A percentile compares a stretch with the other conserved stretches of the same genome.
Evolutionary conservation across 2,113 vertebrate species (phyloP).

Genomic region (Mobula birostris): DNA sequence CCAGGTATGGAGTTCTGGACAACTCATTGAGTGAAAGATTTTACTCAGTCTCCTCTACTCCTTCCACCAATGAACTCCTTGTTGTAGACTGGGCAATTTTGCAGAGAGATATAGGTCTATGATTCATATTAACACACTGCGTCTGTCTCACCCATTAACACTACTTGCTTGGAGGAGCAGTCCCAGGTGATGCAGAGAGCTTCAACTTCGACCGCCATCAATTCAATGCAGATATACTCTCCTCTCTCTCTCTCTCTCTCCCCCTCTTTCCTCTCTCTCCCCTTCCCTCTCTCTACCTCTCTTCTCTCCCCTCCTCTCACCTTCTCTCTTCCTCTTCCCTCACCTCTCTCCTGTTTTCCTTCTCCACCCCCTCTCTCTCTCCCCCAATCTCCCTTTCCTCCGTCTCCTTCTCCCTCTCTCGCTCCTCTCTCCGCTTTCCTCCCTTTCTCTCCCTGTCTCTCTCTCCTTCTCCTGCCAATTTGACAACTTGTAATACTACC

Average conservation of each 20-base stretch:
- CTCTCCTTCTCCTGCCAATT: neutral
- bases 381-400: too few species aligned
- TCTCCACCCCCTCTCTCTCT: neutral
- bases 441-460: neutral
- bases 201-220: neutral
- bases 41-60: too few species aligned
- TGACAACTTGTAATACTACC: neutral
- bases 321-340: constrained; percentile 40
- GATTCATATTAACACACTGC: too few species aligned
- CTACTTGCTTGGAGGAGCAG: too few species aligned
- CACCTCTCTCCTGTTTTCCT: constrained; percentile 38
- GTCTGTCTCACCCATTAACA: too few species aligned
- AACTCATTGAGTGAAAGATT: too few species aligned
- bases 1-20: too few species aligned
- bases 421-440: neutral
- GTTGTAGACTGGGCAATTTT: too few species aligned
- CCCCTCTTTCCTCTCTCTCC: constrained; percentile 19
- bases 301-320: neutral
- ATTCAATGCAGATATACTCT: neutral
- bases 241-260: neutral
- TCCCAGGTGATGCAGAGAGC: neutral
- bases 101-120: too few species aligned
- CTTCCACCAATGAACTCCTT: too few species aligned
- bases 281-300: constrained; percentile 20
- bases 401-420: neutral